Evolutionary conservation across 2,888 invertebrate genomes (phyloP), one percentile per base, ranked within the genome.

Genomic region (Pachycephus smyrnensis): DNA sequence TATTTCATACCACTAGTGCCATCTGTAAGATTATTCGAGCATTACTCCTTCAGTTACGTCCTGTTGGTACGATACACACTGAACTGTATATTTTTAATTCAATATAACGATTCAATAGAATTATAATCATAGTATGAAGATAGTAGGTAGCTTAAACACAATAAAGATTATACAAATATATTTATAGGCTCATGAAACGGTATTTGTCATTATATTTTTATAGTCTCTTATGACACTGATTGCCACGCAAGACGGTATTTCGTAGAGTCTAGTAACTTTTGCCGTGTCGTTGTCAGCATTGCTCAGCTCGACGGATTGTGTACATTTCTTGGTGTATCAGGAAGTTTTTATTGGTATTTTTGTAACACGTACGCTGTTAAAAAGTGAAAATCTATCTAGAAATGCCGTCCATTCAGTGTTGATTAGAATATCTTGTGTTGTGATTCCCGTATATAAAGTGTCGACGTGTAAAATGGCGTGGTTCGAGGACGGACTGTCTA

Each of bases 391-490:
- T 36, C 12, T 33, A 35, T 36, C 33, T 12, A 11, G 23, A 74
- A 11, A 74, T 74, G 74, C 30, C 36, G 37, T 32, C 37, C 37
- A n/a, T 30, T 33, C 23, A 36, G n/a, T 74, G 74, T 36, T 74
- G 23, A 74, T 33, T 32, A 35, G 6, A 30, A 30, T 23, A 32
- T 74, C 30, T 30, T 55, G 23, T 55, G 55, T 55, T 55, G 23
- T 55, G 55, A 9, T 55, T 55, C 23, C 6, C 68, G 31, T 31
- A 75, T 69, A 68, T 31, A 37, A 75, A 82, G 74, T 86, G 87
- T 89, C 85, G 87, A 89, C 88, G 88, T 88, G 90, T 87, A 88
- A 89, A 90, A 91, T 91, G 91, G 90, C 91, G 90, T 91, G 91
- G 91, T 90, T 91, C 84, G 90, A 90, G 73, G 91, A 91, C 73